Conservation (phyloP, 2,888 invertebrate species). For the Ptychoptera contaminata region DNA sequence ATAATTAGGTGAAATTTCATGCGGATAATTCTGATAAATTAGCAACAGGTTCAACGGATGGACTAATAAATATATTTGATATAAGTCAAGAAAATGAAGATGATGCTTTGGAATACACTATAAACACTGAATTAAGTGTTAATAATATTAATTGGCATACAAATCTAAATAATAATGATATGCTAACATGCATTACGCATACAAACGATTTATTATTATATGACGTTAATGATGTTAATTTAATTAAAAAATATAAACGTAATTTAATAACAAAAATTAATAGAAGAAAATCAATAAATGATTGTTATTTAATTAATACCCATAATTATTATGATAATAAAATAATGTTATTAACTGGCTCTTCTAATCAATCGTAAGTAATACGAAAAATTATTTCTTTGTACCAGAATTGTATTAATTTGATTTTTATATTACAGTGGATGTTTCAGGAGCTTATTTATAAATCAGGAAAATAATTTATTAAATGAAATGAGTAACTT, state of each 20-base stretch:
- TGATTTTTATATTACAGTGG: slow-evolving; percentile 18
- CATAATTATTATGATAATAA: slow-evolving; percentile 34
- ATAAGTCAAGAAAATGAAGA: slow-evolving; percentile 57
- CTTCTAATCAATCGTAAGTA: slow-evolving; percentile 40
- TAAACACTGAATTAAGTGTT: slow-evolving; percentile 67
- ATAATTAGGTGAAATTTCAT: slow-evolving; percentile 58
- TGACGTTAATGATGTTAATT: slow-evolving; percentile 44
- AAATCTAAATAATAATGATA: slow-evolving; percentile 28
- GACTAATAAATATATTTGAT: slow-evolving; percentile 72
- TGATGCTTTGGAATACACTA: slow-evolving; percentile 57
- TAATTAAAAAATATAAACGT: slow-evolving; percentile 39
- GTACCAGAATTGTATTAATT: slow-evolving; percentile 4
- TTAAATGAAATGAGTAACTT: slow-evolving; percentile 41
- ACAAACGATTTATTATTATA: slow-evolving; percentile 56
- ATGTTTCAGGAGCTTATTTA: slow-evolving; percentile 35
- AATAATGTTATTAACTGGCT: slow-evolving; percentile 47
- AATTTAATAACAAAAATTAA: slow-evolving; percentile 40
- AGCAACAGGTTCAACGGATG: slow-evolving; percentile 66
- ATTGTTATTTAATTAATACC: slow-evolving; percentile 48
- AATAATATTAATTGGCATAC: slow-evolving; percentile 42
- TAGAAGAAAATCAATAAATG: slow-evolving; percentile 40
- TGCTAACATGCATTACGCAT: slow-evolving; percentile 52
- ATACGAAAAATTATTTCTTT: neutral
- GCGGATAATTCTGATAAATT: slow-evolving; percentile 45
- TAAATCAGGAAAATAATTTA: slow-evolving; percentile 32